A percentile compares a stretch with the other conserved stretches of the same genome.
These are phyloP conservation scores for Drosophila carrolli DNA, from an alignment of 1,140 invertebrate species.

Conservation along the genomic window DNA sequence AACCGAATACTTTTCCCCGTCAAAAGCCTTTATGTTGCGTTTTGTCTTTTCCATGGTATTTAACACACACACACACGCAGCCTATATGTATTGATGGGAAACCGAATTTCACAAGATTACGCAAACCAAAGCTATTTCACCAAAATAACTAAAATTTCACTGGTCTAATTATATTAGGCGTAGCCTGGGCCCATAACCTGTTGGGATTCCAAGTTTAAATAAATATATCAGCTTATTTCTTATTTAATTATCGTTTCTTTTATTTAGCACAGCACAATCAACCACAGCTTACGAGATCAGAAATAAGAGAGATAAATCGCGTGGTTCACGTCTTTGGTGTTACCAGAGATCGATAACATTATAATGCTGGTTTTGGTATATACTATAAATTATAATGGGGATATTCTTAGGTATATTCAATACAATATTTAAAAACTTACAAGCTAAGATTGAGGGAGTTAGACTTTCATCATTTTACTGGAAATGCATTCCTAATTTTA, in stretches of 20 bases:
- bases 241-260: background rate
- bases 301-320: background rate
- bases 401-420: background rate
- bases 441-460: no score
- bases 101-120: background rate
- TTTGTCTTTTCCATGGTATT: conserved; percentile 2
- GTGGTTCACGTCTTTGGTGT: no score
- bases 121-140: background rate
- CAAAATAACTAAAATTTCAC: background rate
- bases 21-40: conserved; percentile 8
- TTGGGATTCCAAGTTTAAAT: background rate
- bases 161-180: no score
- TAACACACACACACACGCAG: background rate
- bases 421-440: no score
- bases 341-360: no score
- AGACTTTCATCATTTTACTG: no score
- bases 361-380: no score
- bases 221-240: background rate
- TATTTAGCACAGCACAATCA: background rate
- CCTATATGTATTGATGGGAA: background rate
- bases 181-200: no score
- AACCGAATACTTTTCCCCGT: conserved; percentile 5
- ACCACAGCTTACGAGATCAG: background rate
- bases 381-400: background rate
- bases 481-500: no score